Evolutionary conservation across 2,888 invertebrate genomes (phyloP).

Genomic region (Apodemia duryi): DNA sequence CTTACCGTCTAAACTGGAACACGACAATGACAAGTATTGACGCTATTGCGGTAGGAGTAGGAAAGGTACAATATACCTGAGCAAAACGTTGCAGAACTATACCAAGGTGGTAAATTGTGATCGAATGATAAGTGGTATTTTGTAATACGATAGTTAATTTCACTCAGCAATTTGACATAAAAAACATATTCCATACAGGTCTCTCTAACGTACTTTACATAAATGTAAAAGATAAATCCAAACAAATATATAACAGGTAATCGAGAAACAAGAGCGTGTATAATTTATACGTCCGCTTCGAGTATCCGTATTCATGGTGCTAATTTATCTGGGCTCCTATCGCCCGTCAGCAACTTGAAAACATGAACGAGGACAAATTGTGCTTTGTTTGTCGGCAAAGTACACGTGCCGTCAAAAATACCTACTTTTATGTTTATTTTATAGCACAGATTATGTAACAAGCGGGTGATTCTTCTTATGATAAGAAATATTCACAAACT

Average conservation of each 20-base stretch:
- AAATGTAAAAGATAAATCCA: conserved; percentile 1
- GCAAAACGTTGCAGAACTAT: no score
- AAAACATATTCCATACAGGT: not conserved
- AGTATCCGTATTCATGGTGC: conserved; percentile 25
- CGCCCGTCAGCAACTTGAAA: conserved; percentile 20
- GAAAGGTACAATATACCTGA: no score
- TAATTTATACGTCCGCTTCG: conserved; percentile 19
- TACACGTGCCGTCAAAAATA: conserved; percentile 17
- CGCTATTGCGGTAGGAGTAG: no score
- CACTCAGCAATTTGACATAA: no score
- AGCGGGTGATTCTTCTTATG: no score
- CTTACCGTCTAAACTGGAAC: no score
- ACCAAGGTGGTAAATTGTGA: no score
- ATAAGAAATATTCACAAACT: no score
- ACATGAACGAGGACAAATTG: conserved; percentile 24
- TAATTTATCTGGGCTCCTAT: conserved; percentile 22
- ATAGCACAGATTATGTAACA: no score
- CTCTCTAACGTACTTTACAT: not conserved
- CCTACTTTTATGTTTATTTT: not conserved
- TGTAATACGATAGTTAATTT: no score
- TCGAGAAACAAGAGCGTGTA: not conserved
- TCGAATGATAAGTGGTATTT: no score
- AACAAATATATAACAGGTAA: conserved; percentile 1
- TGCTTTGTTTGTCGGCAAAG: conserved; percentile 20
- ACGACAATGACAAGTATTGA: no score